Evolutionary conservation across 2,797 vertebrate genomes (phyloP), one percentile per base, ranked within the genome.

Genomic region (Botia kubotai): DNA sequence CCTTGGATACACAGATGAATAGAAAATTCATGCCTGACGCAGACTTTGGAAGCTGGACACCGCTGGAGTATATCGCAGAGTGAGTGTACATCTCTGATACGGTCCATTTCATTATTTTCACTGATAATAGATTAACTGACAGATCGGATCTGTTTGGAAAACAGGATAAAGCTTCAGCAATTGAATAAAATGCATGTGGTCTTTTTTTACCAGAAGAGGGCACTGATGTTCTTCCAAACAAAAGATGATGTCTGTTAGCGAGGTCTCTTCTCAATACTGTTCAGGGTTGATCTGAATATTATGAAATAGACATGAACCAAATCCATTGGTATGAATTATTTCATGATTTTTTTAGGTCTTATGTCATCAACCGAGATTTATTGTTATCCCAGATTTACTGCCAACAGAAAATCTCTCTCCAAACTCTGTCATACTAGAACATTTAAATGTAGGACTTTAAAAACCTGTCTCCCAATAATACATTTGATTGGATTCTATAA

Each of bases 1-100:
- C 96, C 92, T 94, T 99, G 95, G 97, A 99, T 93, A 98, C 97
- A 1, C 95, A 95, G 0, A 96, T 97, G 92, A 99, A 98, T 93
- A 96, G 97, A 93, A 97, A 97, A 85, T 97, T 96, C 58, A 98
- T 99, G 97, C 96, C 98, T 6, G 94, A 96, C 0, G 96, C 96
- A 6, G 97, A 99, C 86, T 95, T 96, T 87, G 85, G 95, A 76
- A 95, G 95, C 86, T 99, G 96, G 97, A 99, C 97, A 0, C 94
- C 97, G 0, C 91, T 99, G 91, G 96, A 97, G 36, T 98, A 95
- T 86, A 87, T 98, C 0, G 94, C 94, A 39, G 95, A 97, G 97
- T 98, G 91, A 97, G 97, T 96, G 19, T 39, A 43, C 43, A n/a
- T 39, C 36, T 23, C 10, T 26, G 4, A 53, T 26, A 33, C 33